A percentile compares a stretch with the other conserved stretches of the same genome.
phyloP scores from a whole-genome alignment of 2,888 invertebrate genomes.

The Pristionchus japonicus region DNA sequence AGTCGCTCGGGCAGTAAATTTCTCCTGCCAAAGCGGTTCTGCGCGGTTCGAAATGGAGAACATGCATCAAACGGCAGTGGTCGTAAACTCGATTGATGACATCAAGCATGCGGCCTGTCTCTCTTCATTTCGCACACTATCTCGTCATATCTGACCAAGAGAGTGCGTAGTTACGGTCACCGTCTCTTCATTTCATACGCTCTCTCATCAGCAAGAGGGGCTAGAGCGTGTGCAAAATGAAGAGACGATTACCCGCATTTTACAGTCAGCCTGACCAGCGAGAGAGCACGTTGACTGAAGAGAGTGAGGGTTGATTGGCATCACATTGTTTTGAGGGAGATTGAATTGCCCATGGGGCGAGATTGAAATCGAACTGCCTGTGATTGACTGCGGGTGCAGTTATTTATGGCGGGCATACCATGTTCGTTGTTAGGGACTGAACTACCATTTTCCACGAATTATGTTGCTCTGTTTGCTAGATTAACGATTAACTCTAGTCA shows the following conservation, averaged over 20 bases:
- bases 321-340: too few relatives aligned
- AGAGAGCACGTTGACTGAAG: not conserved
- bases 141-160: not conserved
- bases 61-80: not conserved
- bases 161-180: not conserved
- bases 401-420: not conserved
- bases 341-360: not conserved
- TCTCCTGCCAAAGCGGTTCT: not conserved
- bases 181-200: not conserved
- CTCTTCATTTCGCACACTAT: not conserved
- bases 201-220: not conserved
- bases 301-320: not conserved
- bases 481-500: too few relatives aligned
- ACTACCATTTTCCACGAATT: too few relatives aligned
- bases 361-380: not conserved
- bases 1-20: not conserved
- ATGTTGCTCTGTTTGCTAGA: too few relatives aligned
- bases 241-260: too few relatives aligned
- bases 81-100: not conserved
- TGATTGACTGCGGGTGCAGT: not conserved
- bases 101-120: too few relatives aligned
- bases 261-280: too few relatives aligned
- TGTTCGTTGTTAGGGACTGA: not conserved
- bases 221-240: too few relatives aligned
- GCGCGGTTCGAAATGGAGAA: not conserved